These are phyloP conservation scores for Sycophaga agraensis DNA, from an alignment of 1,140 invertebrate genomes.

Conservation along the genomic window DNA sequence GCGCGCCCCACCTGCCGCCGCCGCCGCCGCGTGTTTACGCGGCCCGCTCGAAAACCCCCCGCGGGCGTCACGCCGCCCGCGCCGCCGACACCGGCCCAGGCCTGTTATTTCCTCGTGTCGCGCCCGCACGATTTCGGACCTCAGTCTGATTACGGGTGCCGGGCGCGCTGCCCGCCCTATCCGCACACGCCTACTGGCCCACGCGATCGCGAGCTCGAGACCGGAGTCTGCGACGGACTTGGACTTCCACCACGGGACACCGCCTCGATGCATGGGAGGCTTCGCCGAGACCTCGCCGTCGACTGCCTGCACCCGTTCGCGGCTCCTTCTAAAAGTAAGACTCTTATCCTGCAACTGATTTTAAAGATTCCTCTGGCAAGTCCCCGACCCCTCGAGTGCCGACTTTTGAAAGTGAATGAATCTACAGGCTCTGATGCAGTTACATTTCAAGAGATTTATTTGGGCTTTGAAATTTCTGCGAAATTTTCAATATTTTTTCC, in stretches of 20 bases:
- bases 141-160: conserved; percentile 57
- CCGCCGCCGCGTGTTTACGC: conserved; percentile 16
- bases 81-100: no score
- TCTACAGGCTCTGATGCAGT: no score
- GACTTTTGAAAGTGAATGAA: no score
- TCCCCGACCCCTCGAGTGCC: not conserved
- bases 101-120: not conserved
- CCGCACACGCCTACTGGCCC: no score
- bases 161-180: conserved; percentile 44
- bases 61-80: no score
- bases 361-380: not conserved
- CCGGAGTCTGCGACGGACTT: no score
- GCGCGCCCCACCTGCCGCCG: conserved; percentile 24
- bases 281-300: not conserved
- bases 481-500: no score
- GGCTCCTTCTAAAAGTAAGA: conserved; percentile 15
- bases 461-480: no score
- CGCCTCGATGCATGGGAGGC: not conserved
- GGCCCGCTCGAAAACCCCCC: not conserved
- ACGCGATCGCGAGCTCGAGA: no score
- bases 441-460: not conserved
- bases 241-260: conserved; percentile 14
- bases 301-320: no score
- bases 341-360: not conserved
- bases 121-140: conserved; percentile 25